Evolutionary conservation across 2,113 vertebrate species (phyloP), one percentile per base, ranked within the genome.

Genomic region (Ranitomeya variabilis): DNA sequence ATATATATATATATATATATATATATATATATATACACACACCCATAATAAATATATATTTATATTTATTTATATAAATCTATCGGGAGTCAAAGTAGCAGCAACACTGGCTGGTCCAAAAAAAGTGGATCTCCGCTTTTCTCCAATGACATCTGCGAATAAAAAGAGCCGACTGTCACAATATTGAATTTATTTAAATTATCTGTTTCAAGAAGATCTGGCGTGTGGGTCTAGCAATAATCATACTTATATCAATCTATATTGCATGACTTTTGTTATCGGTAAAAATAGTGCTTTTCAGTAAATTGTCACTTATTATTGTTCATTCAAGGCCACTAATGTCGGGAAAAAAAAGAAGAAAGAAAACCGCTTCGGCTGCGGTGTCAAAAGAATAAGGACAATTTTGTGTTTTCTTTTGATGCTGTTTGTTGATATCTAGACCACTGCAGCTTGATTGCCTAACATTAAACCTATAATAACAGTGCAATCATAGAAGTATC

Each of bases 381-480:
- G 97, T 97, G 97, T 98, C 96, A 96, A 94, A 97, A 97, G 97
- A 97, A 98, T 97, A 95, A 96, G 96, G 96, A 97, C 97, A 97
- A 97, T 98, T 97, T 98, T 95, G 97, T 98, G 96, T 96, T 96
- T 96, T 96, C 95, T 96, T 95, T 95, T 95, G 95, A 95, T 95
- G 94, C 96, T 98, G 97, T 99, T 98, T 99, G 98, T 99, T 99
- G 98, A 99, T 98, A 99, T 97, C 97, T 98, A 99, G 97, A 99
- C 97, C 97, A 98, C 97, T 98, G 97, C 96, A 97, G 97, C 96
- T 97, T 99, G 98, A 99, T 99, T 99, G 97, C 97, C 97, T 96
- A 98, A 98, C 97, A 98, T 99, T 99, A 99, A 99, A 99, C 97
- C 96, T 96, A 94, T 98, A 99, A 99, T 99, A 99, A 98, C 96